These are phyloP conservation scores for Malacoraja senta DNA, from an alignment of 2,797 vertebrate genomes.

Conservation along the genomic window DNA sequence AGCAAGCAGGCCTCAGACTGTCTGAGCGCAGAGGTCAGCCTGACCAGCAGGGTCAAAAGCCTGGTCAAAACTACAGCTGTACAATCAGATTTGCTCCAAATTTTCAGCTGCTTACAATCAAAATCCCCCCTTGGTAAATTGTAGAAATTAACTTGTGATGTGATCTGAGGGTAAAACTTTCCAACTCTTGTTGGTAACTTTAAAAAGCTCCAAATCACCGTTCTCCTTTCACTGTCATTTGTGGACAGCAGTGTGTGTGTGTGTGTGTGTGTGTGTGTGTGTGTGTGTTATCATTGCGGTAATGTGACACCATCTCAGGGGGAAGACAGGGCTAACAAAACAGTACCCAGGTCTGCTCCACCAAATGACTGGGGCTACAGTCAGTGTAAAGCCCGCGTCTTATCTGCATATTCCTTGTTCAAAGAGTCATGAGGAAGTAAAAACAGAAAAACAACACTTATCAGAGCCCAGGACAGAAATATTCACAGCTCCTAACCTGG, in stretches of 20 bases:
- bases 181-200: background rate
- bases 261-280: no score
- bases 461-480: background rate
- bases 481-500: no score
- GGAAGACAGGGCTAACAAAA: background rate
- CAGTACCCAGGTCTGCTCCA: background rate
- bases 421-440: background rate
- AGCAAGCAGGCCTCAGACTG: slow-evolving; percentile 24
- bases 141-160: slow-evolving; percentile 30
- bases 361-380: background rate
- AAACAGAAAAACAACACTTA: background rate
- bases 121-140: slow-evolving; percentile 6
- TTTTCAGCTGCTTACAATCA: slow-evolving; percentile 33
- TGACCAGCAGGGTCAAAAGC: slow-evolving; percentile 31
- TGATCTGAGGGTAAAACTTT: background rate
- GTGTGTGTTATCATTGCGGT: background rate
- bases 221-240: background rate
- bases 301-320: slow-evolving; percentile 12
- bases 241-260: background rate
- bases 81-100: slow-evolving; percentile 28
- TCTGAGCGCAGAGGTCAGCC: slow-evolving; percentile 20
- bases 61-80: slow-evolving; percentile 33
- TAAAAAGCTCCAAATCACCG: background rate
- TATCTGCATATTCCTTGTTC: background rate
- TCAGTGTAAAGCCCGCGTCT: background rate